Evolutionary conservation across 2,797 vertebrate species (phyloP).

Genomic region (Eleutherodactylus coqui): DNA sequence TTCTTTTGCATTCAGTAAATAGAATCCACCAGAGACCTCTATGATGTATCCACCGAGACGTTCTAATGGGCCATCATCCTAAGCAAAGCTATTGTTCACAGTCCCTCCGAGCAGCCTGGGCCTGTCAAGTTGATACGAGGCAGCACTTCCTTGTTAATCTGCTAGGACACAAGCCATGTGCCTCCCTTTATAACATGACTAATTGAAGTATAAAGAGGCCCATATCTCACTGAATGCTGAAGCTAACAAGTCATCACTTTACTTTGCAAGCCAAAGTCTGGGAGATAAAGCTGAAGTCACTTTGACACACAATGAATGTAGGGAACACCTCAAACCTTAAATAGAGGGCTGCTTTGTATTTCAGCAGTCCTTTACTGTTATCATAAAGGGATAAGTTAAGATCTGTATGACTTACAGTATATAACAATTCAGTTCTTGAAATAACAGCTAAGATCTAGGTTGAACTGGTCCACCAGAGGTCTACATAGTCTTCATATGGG

Average conservation of each 20-base stretch:
- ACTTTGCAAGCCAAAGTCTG: background rate
- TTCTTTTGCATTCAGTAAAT: background rate
- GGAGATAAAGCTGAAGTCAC: conserved; percentile 19
- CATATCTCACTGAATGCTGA: conserved; percentile 16
- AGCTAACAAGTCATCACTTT: conserved; percentile 46
- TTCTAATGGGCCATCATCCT: conserved; percentile 24
- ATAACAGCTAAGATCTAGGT: background rate
- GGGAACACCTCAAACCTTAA: background rate
- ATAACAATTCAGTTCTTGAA: background rate
- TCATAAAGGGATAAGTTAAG: background rate
- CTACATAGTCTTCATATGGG: no score
- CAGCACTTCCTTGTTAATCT: conserved; percentile 56
- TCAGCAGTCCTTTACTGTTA: background rate
- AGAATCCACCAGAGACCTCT: background rate
- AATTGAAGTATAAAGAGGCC: conserved; percentile 50
- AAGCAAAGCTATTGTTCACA: conserved; percentile 54
- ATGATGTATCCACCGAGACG: conserved; percentile 23
- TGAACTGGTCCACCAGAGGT: background rate
- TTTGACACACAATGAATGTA: conserved; percentile 24
- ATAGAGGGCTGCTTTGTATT: background rate
- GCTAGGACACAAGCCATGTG: conserved; percentile 51
- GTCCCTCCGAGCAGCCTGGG: conserved; percentile 26
- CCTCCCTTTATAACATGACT: conserved; percentile 23
- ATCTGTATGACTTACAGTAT: background rate
- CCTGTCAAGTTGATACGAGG: conserved; percentile 55